Percentiles rank a stretch among this genome's conserved stretches.
These are phyloP conservation scores for Druon quercuslanigerum DNA, from an alignment of 1,140 invertebrate genomes.

Conservation along the genomic window DNA sequence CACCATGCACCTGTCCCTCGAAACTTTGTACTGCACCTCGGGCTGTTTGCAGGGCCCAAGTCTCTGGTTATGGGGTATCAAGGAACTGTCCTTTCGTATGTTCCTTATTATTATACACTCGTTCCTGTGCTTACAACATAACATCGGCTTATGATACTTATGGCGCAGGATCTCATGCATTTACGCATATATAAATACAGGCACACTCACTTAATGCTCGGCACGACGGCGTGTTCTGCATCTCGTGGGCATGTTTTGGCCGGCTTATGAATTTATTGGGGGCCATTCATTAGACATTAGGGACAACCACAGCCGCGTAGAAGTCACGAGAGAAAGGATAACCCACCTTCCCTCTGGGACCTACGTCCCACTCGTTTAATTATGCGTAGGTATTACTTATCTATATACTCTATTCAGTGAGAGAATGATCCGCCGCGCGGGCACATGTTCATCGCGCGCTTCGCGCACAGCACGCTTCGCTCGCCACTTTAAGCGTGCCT, in stretches of 20 bases:
- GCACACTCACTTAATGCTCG: conserved; percentile 41
- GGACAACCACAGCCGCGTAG: conserved; percentile 57
- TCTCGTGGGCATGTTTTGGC: conserved; percentile 65
- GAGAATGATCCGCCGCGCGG: no score
- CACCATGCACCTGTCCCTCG: no score
- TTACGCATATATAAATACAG: conserved; percentile 36
- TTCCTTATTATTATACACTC: neutral
- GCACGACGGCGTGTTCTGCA: conserved; percentile 57
- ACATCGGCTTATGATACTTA: conserved; percentile 25
- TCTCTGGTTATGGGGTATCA: no score
- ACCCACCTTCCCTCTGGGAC: conserved; percentile 27
- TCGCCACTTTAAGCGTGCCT: no score
- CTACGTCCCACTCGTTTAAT: conserved; percentile 2
- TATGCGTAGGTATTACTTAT: conserved; percentile 4
- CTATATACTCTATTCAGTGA: no score
- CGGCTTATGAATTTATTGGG: conserved; percentile 71
- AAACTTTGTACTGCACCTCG: no score
- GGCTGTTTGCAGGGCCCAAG: no score
- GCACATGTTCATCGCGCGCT: no score
- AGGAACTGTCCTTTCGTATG: no score
- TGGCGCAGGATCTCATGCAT: conserved; percentile 22
- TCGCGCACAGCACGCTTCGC: no score
- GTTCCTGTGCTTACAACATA: neutral
- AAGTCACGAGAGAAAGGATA: conserved; percentile 61
- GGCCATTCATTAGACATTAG: conserved; percentile 70